Percentiles rank a stretch among this genome's conserved stretches.
phyloP scores from a whole-genome alignment of 1,140 invertebrate genomes.

The Polypedilum vanderplanki region DNA sequence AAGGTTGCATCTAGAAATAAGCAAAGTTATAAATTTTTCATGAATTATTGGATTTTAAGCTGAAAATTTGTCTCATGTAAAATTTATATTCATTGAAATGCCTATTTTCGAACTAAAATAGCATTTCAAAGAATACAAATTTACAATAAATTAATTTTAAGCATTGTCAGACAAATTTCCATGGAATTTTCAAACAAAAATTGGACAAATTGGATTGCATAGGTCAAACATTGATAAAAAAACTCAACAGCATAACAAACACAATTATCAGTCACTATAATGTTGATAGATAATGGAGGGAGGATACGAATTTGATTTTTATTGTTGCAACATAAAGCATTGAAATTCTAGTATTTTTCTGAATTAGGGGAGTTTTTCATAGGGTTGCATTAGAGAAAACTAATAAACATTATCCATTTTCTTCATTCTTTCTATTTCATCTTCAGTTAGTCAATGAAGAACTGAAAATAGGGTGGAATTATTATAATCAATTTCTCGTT shows the following conservation, averaged over 20 bases:
- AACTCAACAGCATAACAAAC: background rate
- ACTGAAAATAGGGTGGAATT: constrained; percentile 21
- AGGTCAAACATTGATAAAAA: background rate
- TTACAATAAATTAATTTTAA: no score
- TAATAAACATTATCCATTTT: constrained; percentile 1
- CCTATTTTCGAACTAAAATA: no score
- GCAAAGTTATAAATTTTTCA: no score
- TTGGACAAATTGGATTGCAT: no score
- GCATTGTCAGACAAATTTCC: no score
- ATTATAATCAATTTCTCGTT: constrained; percentile 24
- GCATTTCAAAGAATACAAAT: no score
- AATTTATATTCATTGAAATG: no score
- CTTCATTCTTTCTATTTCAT: background rate
- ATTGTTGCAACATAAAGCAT: background rate
- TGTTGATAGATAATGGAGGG: background rate
- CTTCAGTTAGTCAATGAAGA: background rate
- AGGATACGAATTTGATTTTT: background rate
- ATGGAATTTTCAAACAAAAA: no score
- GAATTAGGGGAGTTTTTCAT: background rate
- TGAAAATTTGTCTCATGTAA: no score
- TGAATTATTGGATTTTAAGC: no score
- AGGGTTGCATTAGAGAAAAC: background rate
- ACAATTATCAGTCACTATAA: background rate
- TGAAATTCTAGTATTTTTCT: background rate
- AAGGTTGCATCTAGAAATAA: no score